A percentile compares a stretch with the other conserved stretches of the same genome.
These are phyloP conservation scores for Ramazzottius varieornatus DNA, from an alignment of 2,888 invertebrate species.

Conservation along the genomic window DNA sequence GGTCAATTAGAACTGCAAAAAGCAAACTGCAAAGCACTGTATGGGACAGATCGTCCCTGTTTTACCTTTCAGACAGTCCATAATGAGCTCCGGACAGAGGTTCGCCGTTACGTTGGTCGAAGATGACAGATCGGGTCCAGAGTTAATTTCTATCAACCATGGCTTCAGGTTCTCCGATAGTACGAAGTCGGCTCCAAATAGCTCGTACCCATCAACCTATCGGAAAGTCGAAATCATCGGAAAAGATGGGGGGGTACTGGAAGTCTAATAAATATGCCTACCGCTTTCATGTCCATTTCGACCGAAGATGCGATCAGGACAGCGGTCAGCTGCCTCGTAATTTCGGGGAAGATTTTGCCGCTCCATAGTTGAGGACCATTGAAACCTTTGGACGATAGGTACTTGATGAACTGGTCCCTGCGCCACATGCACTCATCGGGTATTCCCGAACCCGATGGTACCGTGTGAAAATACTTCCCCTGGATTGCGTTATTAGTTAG, in stretches of 20 bases:
- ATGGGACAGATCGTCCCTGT: background rate
- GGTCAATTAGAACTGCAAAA: background rate
- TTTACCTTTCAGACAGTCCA: conserved; percentile 59
- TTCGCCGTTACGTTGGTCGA: conserved; percentile 56
- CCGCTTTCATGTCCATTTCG: conserved; percentile 1
- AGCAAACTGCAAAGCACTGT: background rate
- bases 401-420: background rate
- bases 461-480: conserved; percentile 36
- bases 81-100: conserved; percentile 49
- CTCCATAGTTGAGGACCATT: background rate
- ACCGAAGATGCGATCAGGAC: background rate
- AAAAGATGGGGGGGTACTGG: background rate
- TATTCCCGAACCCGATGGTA: background rate
- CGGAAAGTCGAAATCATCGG: background rate
- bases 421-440: conserved; percentile 1
- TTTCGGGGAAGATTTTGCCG: background rate
- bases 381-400: background rate
- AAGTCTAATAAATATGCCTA: background rate
- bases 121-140: conserved; percentile 52
- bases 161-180: conserved; percentile 51
- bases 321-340: background rate
- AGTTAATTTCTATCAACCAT: conserved; percentile 76
- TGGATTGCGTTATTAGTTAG: conserved; percentile 78
- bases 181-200: conserved; percentile 78
- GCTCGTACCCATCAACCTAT: conserved; percentile 44